These are phyloP conservation scores for Gnathonemus echidnorhynchus DNA, from an alignment of 2,113 vertebrate genomes.

Conservation along the genomic window DNA sequence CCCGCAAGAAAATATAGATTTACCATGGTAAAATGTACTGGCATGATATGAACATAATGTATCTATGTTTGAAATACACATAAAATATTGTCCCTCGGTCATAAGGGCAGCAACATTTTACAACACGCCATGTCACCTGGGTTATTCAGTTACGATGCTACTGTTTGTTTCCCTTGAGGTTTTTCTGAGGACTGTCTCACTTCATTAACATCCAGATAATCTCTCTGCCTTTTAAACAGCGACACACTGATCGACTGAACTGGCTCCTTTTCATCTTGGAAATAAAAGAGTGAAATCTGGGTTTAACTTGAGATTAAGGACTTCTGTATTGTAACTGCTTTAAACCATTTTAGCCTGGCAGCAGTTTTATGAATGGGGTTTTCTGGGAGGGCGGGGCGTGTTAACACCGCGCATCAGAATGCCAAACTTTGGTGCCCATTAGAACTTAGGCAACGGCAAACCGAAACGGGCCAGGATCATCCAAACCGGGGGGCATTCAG, in stretches of 20 bases:
- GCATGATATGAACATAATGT: not conserved
- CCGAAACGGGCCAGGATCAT: slow-evolving; percentile 5
- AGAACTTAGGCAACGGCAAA: not conserved
- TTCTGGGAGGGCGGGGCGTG: not conserved
- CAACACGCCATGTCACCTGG: not conserved
- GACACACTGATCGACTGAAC: not conserved
- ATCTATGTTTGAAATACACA: not conserved
- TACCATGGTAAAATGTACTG: not conserved
- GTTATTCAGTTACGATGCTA: not conserved
- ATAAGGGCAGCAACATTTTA: not conserved
- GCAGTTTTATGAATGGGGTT: not conserved
- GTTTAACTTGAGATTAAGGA: not conserved
- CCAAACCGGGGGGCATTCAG: slow-evolving; percentile 70
- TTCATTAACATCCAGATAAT: not conserved
- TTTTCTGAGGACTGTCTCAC: not conserved
- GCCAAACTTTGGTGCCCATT: not conserved
- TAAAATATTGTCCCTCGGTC: not conserved
- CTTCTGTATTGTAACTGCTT: not conserved
- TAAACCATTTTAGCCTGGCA: not conserved
- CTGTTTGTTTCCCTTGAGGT: not conserved
- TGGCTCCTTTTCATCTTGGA: not conserved
- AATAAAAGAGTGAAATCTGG: not conserved
- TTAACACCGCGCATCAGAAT: not conserved
- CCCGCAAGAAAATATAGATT: not conserved
- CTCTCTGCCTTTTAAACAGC: not conserved